phyloP scores from a whole-genome alignment of 2,113 vertebrate genomes.

The Centropus bengalensis region DNA sequence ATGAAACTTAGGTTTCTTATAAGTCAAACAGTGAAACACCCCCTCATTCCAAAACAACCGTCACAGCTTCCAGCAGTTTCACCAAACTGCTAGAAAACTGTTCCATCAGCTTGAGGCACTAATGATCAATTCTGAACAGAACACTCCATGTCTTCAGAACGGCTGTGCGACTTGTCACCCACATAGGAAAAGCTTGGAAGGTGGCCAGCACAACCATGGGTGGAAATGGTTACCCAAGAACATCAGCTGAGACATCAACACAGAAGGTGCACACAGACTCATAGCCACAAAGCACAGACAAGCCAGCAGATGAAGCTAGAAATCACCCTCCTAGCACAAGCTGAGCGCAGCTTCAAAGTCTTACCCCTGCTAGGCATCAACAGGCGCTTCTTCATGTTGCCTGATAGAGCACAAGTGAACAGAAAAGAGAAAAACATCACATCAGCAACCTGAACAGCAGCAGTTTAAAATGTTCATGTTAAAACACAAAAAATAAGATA shows the following conservation, averaged over 20 bases:
- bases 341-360: conserved; percentile 69
- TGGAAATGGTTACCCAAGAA: conserved; percentile 57
- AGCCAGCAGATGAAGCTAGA: conserved; percentile 71
- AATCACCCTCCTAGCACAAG: conserved; percentile 66
- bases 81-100: conserved; percentile 5
- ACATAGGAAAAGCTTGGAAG: conserved; percentile 43
- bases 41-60: background rate
- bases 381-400: conserved; percentile 86
- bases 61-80: background rate
- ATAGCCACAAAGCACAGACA: conserved; percentile 70
- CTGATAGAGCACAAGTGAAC: conserved; percentile 78
- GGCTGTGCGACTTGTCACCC: background rate
- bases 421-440: conserved; percentile 76
- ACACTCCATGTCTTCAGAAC: background rate
- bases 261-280: conserved; percentile 65
- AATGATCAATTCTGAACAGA: background rate
- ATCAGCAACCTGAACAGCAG: conserved; percentile 70
- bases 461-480: conserved; percentile 44
- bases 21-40: background rate
- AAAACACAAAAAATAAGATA: conserved; percentile 40
- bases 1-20: background rate
- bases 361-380: conserved; percentile 89
- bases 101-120: background rate
- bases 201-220: conserved; percentile 46
- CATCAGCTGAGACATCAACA: conserved; percentile 55